phyloP scores from a whole-genome alignment of 2,888 invertebrate genomes.

The Baronia brevicornis region DNA sequence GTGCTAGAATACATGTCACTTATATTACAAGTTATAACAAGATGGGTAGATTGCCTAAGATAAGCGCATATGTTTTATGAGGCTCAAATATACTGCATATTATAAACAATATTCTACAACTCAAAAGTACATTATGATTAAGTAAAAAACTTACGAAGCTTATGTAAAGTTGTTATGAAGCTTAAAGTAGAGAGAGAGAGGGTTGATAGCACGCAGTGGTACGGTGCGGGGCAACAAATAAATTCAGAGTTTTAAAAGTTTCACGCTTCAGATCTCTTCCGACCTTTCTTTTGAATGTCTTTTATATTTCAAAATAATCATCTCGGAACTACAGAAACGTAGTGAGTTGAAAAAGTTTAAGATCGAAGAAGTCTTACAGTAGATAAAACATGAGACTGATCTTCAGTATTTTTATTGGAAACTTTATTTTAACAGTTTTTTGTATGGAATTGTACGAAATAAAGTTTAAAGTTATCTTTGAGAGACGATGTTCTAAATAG shows the following conservation, averaged over 20 bases:
- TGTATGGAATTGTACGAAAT: too few species aligned
- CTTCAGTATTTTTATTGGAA: slow-evolving; percentile 4
- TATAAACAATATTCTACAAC: too few species aligned
- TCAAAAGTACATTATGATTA: too few species aligned
- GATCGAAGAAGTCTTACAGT: slow-evolving; percentile 17
- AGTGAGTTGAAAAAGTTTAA: slow-evolving; percentile 20
- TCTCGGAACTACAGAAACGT: slow-evolving; percentile 20
- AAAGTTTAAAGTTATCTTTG: too few species aligned
- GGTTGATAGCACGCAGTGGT: slow-evolving; percentile 21
- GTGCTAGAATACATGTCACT: too few species aligned
- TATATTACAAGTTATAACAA: too few species aligned
- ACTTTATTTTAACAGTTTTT: slow-evolving; percentile 12
- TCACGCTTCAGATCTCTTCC: slow-evolving; percentile 30
- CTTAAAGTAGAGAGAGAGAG: slow-evolving; percentile 12
- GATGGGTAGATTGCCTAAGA: too few species aligned
- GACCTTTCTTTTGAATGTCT: slow-evolving; percentile 21
- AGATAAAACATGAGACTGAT: slow-evolving; percentile 17
- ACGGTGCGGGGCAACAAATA: slow-evolving; percentile 37
- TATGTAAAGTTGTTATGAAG: slow-evolving; percentile 12
- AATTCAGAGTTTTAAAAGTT: slow-evolving; percentile 40
- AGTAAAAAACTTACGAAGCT: slow-evolving; percentile 6
- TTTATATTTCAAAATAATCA: slow-evolving; percentile 28
- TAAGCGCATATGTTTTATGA: too few species aligned
- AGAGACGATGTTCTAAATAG: too few species aligned
- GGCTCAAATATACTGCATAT: too few species aligned